These are phyloP conservation scores for Agonum fuliginosum DNA, from an alignment of 2,888 invertebrate genomes.

Conservation along the genomic window DNA sequence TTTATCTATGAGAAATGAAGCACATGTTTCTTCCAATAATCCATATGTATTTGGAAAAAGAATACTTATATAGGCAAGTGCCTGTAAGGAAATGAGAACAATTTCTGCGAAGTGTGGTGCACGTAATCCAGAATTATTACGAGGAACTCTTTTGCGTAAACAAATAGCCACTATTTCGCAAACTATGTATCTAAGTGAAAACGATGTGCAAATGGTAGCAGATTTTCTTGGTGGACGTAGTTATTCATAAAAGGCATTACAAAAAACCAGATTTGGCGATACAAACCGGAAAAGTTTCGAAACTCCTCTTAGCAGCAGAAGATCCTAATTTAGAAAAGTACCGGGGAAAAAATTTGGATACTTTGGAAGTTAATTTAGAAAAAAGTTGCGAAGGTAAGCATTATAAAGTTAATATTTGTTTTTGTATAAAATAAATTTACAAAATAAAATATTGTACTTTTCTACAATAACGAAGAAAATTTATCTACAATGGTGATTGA, in stretches of 20 bases:
- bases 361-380: background rate
- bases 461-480: no score
- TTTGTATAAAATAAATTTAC: no score
- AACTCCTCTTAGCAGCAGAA: background rate
- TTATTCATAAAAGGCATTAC: slow-evolving; percentile 24
- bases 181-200: background rate
- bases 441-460: no score
- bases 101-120: no score
- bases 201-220: background rate
- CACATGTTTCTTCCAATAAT: background rate
- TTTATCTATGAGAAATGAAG: background rate
- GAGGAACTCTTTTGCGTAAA: background rate
- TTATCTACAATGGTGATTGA: no score
- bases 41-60: background rate
- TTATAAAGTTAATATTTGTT: background rate
- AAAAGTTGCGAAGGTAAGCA: background rate
- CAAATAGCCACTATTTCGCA: background rate
- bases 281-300: background rate
- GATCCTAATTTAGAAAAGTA: background rate
- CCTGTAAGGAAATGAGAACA: no score
- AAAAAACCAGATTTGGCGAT: background rate
- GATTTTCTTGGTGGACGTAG: background rate
- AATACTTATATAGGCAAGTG: no score
- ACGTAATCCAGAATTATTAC: no score
- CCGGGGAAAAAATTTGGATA: background rate